Evolutionary conservation across 2,113 vertebrate genomes (phyloP).

Genomic region (Sakesphorus luctuosus): DNA sequence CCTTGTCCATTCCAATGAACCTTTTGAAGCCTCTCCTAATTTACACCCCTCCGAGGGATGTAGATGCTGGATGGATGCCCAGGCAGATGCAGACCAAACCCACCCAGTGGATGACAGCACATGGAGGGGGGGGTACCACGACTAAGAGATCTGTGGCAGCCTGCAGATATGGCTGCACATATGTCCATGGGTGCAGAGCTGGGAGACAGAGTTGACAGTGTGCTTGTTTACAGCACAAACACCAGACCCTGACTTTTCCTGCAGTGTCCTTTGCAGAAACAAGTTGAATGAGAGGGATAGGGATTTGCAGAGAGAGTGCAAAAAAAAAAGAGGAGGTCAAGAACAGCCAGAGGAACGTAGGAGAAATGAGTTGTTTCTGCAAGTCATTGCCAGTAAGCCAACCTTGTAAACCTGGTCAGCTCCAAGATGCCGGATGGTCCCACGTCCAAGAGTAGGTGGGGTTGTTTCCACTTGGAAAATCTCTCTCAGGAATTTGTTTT

Average conservation of each 20-base stretch:
- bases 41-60: not conserved
- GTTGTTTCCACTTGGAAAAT: conserved; percentile 79
- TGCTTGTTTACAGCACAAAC: not conserved
- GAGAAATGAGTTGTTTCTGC: not conserved
- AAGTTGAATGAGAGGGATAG: not conserved
- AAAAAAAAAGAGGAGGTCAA: not conserved
- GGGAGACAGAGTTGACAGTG: not conserved
- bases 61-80: not conserved
- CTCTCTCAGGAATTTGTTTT: conserved; percentile 87
- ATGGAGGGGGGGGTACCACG: accelerated
- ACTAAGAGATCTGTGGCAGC: too few species aligned
- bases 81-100: not conserved
- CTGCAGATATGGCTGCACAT: too few species aligned
- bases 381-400: not conserved
- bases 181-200: not conserved
- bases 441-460: conserved; percentile 37
- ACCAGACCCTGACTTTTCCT: not conserved
- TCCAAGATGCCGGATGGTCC: conserved; percentile 64
- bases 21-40: not conserved
- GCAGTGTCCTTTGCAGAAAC: not conserved
- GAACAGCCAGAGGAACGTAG: not conserved
- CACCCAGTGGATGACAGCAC: not conserved
- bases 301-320: not conserved
- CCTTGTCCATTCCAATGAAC: not conserved
- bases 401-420: conserved; percentile 74